Percentiles rank a stretch among this genome's conserved stretches.
Evolutionary conservation across 2,113 vertebrate genomes (phyloP).

Genomic region (Crotalus helleri): DNA sequence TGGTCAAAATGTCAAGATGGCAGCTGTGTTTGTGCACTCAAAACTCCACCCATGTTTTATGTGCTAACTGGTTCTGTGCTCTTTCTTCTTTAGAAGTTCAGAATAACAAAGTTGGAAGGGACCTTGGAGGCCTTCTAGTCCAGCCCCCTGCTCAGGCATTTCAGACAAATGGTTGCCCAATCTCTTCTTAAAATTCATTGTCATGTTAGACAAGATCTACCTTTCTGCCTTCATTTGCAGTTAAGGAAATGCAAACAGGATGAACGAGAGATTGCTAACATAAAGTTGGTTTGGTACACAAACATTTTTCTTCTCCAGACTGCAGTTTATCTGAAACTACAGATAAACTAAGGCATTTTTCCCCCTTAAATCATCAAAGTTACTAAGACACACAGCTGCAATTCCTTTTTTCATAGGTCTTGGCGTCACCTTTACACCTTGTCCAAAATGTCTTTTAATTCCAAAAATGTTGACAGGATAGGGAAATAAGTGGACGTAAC

Average conservation of each 20-base stretch:
- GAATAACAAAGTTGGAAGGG: no score
- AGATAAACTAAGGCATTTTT: not conserved
- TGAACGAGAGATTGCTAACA: not conserved
- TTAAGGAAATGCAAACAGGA: not conserved
- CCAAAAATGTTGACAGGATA: not conserved
- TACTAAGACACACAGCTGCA: not conserved
- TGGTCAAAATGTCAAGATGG: not conserved
- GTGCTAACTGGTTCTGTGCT: not conserved
- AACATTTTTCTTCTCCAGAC: not conserved
- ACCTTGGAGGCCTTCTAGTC: no score
- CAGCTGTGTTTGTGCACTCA: not conserved
- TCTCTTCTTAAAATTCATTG: not conserved
- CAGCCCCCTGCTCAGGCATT: no score
- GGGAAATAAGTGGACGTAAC: not conserved
- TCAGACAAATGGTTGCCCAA: no score
- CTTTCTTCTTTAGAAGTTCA: not conserved
- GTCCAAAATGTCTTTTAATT: not conserved
- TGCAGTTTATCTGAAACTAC: not conserved
- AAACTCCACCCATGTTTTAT: not conserved
- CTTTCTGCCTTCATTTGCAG: not conserved
- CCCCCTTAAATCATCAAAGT: not conserved
- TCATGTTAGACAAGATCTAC: not conserved
- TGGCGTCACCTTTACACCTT: not conserved
- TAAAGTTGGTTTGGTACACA: not conserved
- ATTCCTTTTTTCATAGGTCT: not conserved